Percentiles rank a stretch among this genome's conserved stretches.
phyloP scores from a whole-genome alignment of 2,113 vertebrate genomes.

The Plecotus auritus region DNA sequence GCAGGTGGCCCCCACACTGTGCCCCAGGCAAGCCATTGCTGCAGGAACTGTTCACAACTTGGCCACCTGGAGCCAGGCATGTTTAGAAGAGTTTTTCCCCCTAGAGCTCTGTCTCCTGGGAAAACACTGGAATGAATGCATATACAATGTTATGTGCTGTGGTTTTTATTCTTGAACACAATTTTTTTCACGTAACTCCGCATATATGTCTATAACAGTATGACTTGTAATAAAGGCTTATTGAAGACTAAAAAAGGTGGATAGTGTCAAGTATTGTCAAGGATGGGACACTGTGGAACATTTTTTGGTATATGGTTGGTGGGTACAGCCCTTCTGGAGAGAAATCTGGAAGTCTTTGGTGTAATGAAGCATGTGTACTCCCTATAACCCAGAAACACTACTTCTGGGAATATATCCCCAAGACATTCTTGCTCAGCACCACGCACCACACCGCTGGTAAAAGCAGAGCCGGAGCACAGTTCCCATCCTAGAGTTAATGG shows the following conservation, averaged over 20 bases:
- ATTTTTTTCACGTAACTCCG: constrained; percentile 81
- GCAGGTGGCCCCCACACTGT: constrained; percentile 76
- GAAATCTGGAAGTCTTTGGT: neutral
- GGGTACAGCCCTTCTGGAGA: constrained; percentile 18
- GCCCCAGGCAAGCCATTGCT: constrained; percentile 56
- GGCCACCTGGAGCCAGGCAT: neutral
- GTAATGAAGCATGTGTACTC: neutral
- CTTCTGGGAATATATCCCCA: neutral
- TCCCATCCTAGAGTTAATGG: neutral
- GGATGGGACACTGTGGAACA: neutral
- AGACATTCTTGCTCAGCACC: neutral
- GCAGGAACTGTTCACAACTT: neutral
- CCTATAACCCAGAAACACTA: neutral
- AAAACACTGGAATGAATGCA: constrained; percentile 83
- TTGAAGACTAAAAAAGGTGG: neutral
- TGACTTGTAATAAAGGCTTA: constrained; percentile 82
- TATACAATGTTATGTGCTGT: constrained; percentile 80
- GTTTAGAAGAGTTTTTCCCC: neutral
- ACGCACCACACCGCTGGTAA: neutral
- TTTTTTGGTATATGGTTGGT: neutral
- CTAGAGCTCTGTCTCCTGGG: neutral
- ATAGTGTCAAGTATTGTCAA: neutral
- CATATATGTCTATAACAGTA: constrained; percentile 76
- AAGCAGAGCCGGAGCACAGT: neutral
- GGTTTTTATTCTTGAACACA: constrained; percentile 83